phyloP scores from a whole-genome alignment of 2,888 invertebrate genomes.

The Phoronis australis region DNA sequence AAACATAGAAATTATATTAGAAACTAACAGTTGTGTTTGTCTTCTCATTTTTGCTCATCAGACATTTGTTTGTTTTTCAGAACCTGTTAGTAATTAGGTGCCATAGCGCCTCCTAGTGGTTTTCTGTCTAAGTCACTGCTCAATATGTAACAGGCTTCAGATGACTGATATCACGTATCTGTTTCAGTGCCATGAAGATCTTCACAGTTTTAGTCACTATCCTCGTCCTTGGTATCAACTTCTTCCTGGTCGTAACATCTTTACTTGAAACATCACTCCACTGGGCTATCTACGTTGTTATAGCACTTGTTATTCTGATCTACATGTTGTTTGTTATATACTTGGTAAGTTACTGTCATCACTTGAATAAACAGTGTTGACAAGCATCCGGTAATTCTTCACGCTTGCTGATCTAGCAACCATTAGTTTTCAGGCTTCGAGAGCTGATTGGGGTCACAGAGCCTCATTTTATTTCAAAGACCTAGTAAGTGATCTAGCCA shows the following conservation, averaged over 20 bases:
- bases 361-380: no score
- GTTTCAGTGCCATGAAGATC: constrained; percentile 64
- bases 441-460: no score
- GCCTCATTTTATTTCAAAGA: no score
- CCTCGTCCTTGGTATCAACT: constrained; percentile 71
- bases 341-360: constrained; percentile 65
- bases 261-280: constrained; percentile 49
- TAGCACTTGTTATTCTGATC: constrained; percentile 60
- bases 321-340: constrained; percentile 72
- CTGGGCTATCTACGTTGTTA: constrained; percentile 53
- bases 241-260: constrained; percentile 68
- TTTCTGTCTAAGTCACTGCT: background rate
- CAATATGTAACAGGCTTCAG: background rate
- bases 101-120: no score
- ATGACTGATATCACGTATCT: constrained; percentile 6
- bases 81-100: no score
- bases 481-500: no score
- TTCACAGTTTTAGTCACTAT: constrained; percentile 65
- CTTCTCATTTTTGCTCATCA: no score
- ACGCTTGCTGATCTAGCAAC: no score
- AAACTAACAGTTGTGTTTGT: background rate
- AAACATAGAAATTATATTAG: no score
- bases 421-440: no score
- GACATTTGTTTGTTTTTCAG: no score
- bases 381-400: no score